These are phyloP conservation scores for Bergia sp. DNA, from an alignment of 92 coral and sea anemone genomes.

Conservation along the genomic window DNA sequence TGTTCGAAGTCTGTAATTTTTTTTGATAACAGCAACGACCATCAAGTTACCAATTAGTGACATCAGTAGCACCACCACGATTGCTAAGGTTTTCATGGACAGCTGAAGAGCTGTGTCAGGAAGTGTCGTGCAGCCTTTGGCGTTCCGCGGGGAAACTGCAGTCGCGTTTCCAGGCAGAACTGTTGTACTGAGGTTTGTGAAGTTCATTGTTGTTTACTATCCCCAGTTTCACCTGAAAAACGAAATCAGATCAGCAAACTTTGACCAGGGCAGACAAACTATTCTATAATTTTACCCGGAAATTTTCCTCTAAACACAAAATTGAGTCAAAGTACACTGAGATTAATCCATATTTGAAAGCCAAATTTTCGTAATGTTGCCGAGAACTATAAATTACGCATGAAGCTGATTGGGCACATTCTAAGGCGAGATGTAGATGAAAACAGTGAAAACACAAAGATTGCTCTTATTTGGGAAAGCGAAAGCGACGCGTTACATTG, in stretches of 20 bases:
- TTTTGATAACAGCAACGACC: constrained; percentile 35
- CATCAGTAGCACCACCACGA: constrained; percentile 9
- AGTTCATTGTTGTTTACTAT: background rate
- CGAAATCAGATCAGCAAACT: background rate
- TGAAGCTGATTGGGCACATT: too few relatives aligned
- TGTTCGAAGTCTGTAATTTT: constrained; percentile 21
- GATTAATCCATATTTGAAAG: too few relatives aligned
- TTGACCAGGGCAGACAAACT: background rate
- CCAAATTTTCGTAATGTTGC: too few relatives aligned
- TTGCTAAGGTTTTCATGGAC: constrained; percentile 29
- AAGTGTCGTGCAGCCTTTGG: background rate
- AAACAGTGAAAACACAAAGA: too few relatives aligned
- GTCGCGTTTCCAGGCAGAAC: constrained; percentile 1
- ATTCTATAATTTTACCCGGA: too few relatives aligned
- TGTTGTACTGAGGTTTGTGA: constrained; percentile 4
- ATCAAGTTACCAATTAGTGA: constrained; percentile 32
- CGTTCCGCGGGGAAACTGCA: background rate
- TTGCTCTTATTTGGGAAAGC: too few relatives aligned
- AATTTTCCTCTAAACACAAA: too few relatives aligned
- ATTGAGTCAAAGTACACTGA: too few relatives aligned
- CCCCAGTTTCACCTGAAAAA: background rate
- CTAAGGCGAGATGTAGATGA: too few relatives aligned
- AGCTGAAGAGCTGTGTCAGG: constrained; percentile 17
- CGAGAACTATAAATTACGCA: too few relatives aligned
- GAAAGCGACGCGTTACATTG: too few relatives aligned